These are phyloP conservation scores for Isoperla grammatica DNA, from an alignment of 2,888 invertebrate species.

Conservation along the genomic window DNA sequence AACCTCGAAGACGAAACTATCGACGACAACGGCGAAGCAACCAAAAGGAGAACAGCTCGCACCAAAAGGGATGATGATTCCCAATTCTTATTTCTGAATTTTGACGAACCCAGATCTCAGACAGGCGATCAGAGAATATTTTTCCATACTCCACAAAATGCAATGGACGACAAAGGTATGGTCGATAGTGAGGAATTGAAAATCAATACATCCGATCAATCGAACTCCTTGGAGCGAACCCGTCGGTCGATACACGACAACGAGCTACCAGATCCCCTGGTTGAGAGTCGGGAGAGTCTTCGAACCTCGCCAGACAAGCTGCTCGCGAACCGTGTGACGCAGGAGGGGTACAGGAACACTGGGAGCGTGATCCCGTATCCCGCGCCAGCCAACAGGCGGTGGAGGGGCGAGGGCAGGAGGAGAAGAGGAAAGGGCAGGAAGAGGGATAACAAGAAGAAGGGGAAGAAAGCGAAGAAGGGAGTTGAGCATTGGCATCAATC, in stretches of 20 bases:
- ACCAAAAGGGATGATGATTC: too few species aligned
- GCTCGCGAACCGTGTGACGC: constrained; percentile 6
- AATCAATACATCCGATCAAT: too few species aligned
- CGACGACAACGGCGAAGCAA: too few species aligned
- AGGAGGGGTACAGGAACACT: background rate
- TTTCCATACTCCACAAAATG: too few species aligned
- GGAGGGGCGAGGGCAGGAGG: constrained; percentile 16
- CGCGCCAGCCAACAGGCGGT: constrained; percentile 1
- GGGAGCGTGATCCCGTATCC: constrained; percentile 20
- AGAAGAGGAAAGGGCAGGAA: constrained; percentile 21
- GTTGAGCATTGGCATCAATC: constrained; percentile 16
- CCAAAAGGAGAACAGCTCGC: too few species aligned
- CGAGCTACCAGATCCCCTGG: constrained; percentile 26
- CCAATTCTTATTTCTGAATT: too few species aligned
- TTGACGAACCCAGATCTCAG: too few species aligned
- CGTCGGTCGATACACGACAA: constrained; percentile 28
- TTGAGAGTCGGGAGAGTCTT: constrained; percentile 3
- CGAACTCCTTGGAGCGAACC: too few species aligned
- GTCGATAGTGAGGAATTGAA: too few species aligned
- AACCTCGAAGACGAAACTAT: too few species aligned
- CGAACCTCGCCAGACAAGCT: constrained; percentile 16
- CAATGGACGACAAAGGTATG: too few species aligned
- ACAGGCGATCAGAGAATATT: too few species aligned
- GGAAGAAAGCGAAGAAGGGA: constrained; percentile 16
- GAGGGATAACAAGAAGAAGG: constrained; percentile 22